Percentiles rank a stretch among this genome's conserved stretches.
Conservation (phyloP, 2,113 vertebrate species). For the Drymodes brunneopygia region DNA sequence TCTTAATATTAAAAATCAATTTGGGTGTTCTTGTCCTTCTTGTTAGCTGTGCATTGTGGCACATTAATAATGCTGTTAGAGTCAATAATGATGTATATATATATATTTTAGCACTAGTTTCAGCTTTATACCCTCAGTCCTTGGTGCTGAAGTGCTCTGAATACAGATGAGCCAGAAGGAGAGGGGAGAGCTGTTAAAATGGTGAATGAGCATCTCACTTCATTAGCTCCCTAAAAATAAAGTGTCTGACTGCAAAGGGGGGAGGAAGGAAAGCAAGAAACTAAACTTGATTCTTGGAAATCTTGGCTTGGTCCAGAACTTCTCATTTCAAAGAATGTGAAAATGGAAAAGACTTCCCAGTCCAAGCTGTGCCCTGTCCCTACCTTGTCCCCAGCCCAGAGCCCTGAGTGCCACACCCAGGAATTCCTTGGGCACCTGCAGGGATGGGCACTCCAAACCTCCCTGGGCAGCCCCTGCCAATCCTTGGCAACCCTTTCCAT, state of each 20-base stretch:
- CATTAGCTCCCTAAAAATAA: not conserved
- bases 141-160: not conserved
- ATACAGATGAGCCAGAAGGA: not conserved
- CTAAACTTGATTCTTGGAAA: not conserved
- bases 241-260: not conserved
- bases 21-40: not conserved
- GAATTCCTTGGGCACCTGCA: accelerated
- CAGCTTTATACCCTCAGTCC: not conserved
- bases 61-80: not conserved
- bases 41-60: not conserved
- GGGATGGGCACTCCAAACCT: not conserved
- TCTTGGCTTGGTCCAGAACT: not conserved
- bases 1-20: not conserved
- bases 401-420: accelerated
- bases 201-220: not conserved
- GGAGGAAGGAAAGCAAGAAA: not conserved
- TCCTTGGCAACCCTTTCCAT: not conserved
- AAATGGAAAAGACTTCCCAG: too few relatives aligned
- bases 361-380: accelerated
- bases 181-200: not conserved
- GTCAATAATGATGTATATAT: not conserved
- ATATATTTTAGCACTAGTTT: not conserved
- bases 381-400: not conserved
- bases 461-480: not conserved
- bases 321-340: not conserved